Percentiles rank a stretch among this genome's conserved stretches.
phyloP scores from a whole-genome alignment of 2,797 vertebrate species.

The Dipus sagitta region DNA sequence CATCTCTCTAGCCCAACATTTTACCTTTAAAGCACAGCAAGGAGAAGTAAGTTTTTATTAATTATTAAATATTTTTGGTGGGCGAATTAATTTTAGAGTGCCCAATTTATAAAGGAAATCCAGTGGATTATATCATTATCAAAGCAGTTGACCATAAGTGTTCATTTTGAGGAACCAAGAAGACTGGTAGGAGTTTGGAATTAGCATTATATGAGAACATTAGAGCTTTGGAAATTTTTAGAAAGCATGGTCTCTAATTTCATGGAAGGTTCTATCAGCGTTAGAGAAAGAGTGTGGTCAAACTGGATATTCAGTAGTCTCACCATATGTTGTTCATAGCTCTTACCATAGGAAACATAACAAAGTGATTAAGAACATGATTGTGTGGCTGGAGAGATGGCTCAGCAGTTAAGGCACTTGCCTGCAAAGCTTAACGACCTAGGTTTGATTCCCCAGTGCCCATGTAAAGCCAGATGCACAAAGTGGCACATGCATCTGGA shows the following conservation, averaged over 20 bases:
- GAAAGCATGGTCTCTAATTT: neutral
- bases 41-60: slow-evolving; percentile 57
- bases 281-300: neutral
- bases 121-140: neutral
- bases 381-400: too few relatives aligned
- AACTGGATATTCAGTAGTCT: neutral
- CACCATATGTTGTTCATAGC: neutral
- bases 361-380: neutral
- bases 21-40: too few relatives aligned
- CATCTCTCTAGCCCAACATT: too few relatives aligned
- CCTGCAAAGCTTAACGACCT: too few relatives aligned
- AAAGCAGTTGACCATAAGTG: neutral
- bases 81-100: slow-evolving; percentile 20
- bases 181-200: neutral
- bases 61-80: slow-evolving; percentile 32
- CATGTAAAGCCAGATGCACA: too few relatives aligned
- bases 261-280: neutral
- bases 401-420: too few relatives aligned
- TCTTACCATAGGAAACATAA: neutral
- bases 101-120: slow-evolving; percentile 24
- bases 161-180: slow-evolving; percentile 17
- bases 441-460: too few relatives aligned
- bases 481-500: too few relatives aligned
- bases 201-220: slow-evolving; percentile 22
- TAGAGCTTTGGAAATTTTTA: slow-evolving; percentile 16